Percentiles rank a stretch among this genome's conserved stretches.
phyloP scores from a whole-genome alignment of 2,888 invertebrate species.

The Phymatocera aterrima region DNA sequence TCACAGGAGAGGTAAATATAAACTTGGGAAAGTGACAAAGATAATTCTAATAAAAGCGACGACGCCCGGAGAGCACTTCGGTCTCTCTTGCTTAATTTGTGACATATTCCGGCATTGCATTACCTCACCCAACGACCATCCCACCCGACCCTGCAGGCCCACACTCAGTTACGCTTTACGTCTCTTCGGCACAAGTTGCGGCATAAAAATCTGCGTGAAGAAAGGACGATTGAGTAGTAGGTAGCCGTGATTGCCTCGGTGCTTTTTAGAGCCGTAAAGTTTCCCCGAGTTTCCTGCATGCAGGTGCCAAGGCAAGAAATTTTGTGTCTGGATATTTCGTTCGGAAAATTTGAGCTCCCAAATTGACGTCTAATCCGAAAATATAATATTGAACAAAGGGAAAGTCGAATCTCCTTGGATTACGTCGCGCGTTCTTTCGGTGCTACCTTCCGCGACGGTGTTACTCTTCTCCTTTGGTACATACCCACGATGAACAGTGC shows the following conservation, averaged over 20 bases:
- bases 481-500: not conserved
- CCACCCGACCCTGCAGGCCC: slow-evolving; percentile 16
- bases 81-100: slow-evolving; percentile 72
- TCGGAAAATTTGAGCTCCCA: not conserved
- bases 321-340: not conserved
- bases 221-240: slow-evolving; percentile 18
- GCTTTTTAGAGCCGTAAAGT: not conserved
- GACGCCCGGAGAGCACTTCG: slow-evolving; percentile 68
- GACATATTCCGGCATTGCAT: slow-evolving; percentile 73
- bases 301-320: not conserved
- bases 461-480: too few relatives aligned
- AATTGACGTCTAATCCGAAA: not conserved
- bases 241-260: slow-evolving; percentile 4
- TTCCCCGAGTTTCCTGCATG: not conserved
- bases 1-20: slow-evolving; percentile 73
- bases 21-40: slow-evolving; percentile 74
- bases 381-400: not conserved
- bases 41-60: slow-evolving; percentile 75
- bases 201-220: slow-evolving; percentile 29
- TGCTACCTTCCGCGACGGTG: not conserved
- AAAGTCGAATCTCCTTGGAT: not conserved
- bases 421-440: not conserved
- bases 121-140: slow-evolving; percentile 58
- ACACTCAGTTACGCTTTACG: slow-evolving; percentile 40
- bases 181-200: slow-evolving; percentile 23